phyloP scores from a whole-genome alignment of 2,888 invertebrate species.

The Aspidiotus rigidus region DNA sequence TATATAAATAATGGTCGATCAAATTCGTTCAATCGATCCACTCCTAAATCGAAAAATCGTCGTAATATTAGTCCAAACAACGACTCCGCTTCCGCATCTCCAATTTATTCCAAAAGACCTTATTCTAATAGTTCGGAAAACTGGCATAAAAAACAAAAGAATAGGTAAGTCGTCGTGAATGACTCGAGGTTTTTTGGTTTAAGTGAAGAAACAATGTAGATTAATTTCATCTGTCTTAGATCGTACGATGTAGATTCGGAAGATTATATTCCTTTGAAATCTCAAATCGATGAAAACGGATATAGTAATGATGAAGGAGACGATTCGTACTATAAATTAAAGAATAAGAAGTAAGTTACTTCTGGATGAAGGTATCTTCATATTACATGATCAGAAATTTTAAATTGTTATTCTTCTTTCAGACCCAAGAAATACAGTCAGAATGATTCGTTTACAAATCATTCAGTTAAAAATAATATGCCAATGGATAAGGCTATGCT shows the following conservation, averaged over 20 bases:
- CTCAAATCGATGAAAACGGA: background rate
- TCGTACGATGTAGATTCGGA: slow-evolving; percentile 3
- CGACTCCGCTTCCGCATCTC: background rate
- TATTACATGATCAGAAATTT: background rate
- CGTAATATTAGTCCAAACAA: background rate
- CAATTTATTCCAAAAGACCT: slow-evolving; percentile 20
- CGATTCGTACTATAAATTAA: background rate
- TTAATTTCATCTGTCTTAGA: background rate
- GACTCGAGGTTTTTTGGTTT: background rate
- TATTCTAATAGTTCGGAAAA: background rate
- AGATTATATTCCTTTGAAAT: slow-evolving; percentile 20
- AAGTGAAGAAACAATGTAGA: background rate
- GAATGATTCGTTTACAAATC: background rate
- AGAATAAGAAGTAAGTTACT: slow-evolving; percentile 19
- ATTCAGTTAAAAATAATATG: background rate
- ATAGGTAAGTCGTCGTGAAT: slow-evolving; percentile 3
- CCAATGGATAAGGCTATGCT: slow-evolving; percentile 51
- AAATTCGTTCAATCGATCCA: slow-evolving; percentile 4
- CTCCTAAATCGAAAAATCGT: slow-evolving; percentile 3
- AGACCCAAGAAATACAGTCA: slow-evolving; percentile 11
- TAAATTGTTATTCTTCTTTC: slow-evolving; percentile 5
- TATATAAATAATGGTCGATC: slow-evolving; percentile 11
- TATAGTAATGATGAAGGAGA: background rate
- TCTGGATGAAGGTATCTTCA: background rate
- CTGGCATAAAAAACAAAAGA: slow-evolving; percentile 17